Conservation (phyloP, 2,888 invertebrate genomes). For the Ennomos fuscantarius region DNA sequence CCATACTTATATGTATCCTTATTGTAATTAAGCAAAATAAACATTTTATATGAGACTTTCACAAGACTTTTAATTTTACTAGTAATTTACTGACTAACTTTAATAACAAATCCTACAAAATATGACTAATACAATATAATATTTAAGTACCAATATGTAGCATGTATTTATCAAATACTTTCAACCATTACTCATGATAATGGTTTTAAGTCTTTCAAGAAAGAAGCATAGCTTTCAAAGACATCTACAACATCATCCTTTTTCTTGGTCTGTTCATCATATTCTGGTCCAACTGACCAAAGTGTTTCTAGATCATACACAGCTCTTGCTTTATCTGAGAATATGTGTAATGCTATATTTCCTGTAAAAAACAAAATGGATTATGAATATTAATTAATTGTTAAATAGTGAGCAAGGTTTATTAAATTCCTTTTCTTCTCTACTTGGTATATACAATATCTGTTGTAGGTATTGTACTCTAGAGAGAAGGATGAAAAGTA, state of each 20-base stretch:
- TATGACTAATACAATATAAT: slow-evolving; percentile 1
- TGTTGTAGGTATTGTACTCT: too few relatives aligned
- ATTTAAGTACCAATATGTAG: slow-evolving; percentile 1
- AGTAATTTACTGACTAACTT: too few relatives aligned
- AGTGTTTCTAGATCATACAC: slow-evolving; percentile 95
- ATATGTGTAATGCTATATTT: slow-evolving; percentile 96
- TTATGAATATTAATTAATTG: background rate
- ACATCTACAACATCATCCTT: slow-evolving; percentile 87
- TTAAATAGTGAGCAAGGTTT: background rate
- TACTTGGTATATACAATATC: too few relatives aligned
- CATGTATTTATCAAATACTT: too few relatives aligned
- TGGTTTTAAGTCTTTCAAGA: slow-evolving; percentile 87
- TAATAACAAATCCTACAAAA: background rate
- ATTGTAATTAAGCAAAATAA: slow-evolving; percentile 81
- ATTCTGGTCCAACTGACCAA: slow-evolving; percentile 94
- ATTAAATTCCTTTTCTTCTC: background rate
- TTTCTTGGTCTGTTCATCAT: slow-evolving; percentile 89
- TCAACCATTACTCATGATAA: slow-evolving; percentile 55
- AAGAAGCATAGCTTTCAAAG: slow-evolving; percentile 87
- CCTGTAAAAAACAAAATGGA: slow-evolving; percentile 84
- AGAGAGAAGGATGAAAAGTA: too few relatives aligned
- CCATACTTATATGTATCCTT: slow-evolving; percentile 75
- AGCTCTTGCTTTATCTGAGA: slow-evolving; percentile 88
- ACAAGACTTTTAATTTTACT: slow-evolving; percentile 48
- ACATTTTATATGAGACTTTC: slow-evolving; percentile 85